Evolutionary conservation across 2,888 invertebrate species (phyloP), one percentile per base, ranked within the genome.

Genomic region (Petrolisthes manimaculis): DNA sequence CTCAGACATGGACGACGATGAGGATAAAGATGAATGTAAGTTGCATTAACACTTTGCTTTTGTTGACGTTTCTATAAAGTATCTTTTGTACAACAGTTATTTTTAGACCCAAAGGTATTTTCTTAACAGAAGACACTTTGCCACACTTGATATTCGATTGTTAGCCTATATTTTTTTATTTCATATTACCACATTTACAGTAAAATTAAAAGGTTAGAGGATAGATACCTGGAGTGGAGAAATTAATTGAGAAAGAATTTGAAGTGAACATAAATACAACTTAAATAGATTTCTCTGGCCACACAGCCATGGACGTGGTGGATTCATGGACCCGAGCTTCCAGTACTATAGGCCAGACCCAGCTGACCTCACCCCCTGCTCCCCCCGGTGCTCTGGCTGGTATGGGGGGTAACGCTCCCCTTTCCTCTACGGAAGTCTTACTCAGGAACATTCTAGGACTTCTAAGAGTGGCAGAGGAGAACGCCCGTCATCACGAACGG

Each of bases 391-490:
- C 88, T 12, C 67, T 89, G 1, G 74, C 71, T 0, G 80, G 88
- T 54, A 82, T 90, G 56, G 89, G 87, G 12, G 86, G 89, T 12
- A 88, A 85, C 67, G 90, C 90, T 37, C 90, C 91, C 12, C 92
- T 95, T 92, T 97, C 97, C 91, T 97, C 97, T 92, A 98, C 98
- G 90, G 98, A 98, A 94, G 98, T 97, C 89, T 95, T 98, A 92
- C 95, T 98, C 92, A 95, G 98, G 93, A 98, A 98, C 93, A 98
- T 99, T 93, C 98, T 98, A 94, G 98, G 98, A 84, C 95, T 98
- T 91, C 95, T 98, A 91, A 98, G 98, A 94, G 98, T 98, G 90
- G 98, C 98, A n/a, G 98, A 97, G 3, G 98, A 98, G 93, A 98
- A 98, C 94, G 98, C 98, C 86, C 95, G 98, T 92, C 98, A 98